A percentile compares a stretch with the other conserved stretches of the same genome.
Evolutionary conservation across 2,113 vertebrate genomes (phyloP).

Genomic region (Ptilorrhoa leucosticta): DNA sequence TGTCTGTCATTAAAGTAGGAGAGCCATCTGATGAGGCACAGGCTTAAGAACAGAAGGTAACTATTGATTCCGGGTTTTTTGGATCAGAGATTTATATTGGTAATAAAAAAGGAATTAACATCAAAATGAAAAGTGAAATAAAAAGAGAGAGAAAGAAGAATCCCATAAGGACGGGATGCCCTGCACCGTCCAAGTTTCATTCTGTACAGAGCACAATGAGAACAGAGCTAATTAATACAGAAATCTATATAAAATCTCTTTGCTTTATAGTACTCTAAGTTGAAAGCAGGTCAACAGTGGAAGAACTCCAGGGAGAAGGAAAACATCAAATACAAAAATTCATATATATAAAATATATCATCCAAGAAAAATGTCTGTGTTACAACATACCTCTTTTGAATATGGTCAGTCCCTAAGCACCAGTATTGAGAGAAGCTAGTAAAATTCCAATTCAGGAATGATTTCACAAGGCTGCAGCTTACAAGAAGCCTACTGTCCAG

Average conservation of each 20-base stretch:
- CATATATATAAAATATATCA: not conserved
- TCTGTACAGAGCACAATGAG: not conserved
- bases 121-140: not conserved
- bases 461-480: not conserved
- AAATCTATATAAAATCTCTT: not conserved
- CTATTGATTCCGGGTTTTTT: not conserved
- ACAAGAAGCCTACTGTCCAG: not conserved
- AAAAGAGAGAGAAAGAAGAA: not conserved
- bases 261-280: not conserved
- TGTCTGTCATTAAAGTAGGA: not conserved
- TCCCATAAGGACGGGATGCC: not conserved
- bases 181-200: not conserved
- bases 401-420: not conserved
- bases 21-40: not conserved
- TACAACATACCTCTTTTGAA: not conserved
- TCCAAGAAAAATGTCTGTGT: not conserved
- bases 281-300: not conserved
- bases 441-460: not conserved
- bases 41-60: not conserved
- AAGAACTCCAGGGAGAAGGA: not conserved
- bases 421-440: not conserved
- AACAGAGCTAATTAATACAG: not conserved
- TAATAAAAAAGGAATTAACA: conserved; percentile 10
- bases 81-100: not conserved
- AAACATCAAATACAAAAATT: not conserved